Base-by-base conservation (phyloP, 23 tunicate genomes). In the Trididemnum nubilum region DNA sequence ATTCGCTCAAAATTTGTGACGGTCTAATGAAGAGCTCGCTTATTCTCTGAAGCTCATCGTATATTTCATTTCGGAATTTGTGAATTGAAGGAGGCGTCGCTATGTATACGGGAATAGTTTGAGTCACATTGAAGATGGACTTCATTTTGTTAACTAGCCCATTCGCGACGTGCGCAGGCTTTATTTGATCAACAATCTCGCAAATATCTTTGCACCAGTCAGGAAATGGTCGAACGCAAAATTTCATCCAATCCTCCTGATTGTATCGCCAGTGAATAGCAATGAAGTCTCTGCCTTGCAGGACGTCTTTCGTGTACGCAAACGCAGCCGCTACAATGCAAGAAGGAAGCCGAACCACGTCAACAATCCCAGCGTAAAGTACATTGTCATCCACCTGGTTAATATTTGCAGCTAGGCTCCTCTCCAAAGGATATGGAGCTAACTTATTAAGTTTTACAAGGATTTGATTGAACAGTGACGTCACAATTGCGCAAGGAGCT, bases 231-330 rank as follows among this genome's bases (percentile, higher is more conserved):
- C 18, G 3, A 5, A 4, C n/a, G 19, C 25, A 7, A 28, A n/a
- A 61, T 4, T 69, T 32, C 38, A 69, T 34, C 74, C 74, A 32
- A 33, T 34, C 38, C 38, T 15, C 22, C 37, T 69, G 15, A 22
- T 69, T 38, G 33, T 69, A 69, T 69, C 74, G 29, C 74, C 74
- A 69, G 74, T 69, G 74, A 7, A 69, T 12, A 12, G 37, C 74
- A 5, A 69, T 69, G 74, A 28, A 69, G 7, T 69, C 38, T 5
- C 18, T 15, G 25, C 7, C 38, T 34, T 29, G 7, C 5, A 69
- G 4, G 22, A 69, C 25, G 7, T 69, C 39, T 5, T 5, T 32
- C 4, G 25, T 32, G 37, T 69, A 69, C 22, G 5, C 37, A 4
- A 3, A 9, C 4, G 74, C 74, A 4, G 38, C 74, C 32, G 29